Conservation (phyloP, 2,888 invertebrate genomes). For the Cephus pygmeus region DNA sequence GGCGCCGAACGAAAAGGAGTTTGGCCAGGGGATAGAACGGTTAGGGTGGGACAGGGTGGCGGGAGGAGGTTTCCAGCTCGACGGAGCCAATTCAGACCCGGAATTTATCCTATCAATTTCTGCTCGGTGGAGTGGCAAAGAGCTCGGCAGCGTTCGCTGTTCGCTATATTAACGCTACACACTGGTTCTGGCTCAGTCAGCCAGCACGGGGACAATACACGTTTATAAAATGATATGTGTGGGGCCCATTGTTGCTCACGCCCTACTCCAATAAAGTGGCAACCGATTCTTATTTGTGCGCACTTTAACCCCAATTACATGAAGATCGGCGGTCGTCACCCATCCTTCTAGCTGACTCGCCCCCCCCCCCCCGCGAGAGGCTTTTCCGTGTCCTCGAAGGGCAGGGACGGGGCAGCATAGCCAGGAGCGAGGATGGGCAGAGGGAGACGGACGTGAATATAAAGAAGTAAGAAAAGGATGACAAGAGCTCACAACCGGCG, state of each 20-base stretch:
- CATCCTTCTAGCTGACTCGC: background rate
- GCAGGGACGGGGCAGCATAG: background rate
- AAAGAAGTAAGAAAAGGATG: background rate
- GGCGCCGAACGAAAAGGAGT: slow-evolving; percentile 21
- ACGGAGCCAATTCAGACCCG: slow-evolving; percentile 72
- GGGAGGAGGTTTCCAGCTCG: slow-evolving; percentile 68
- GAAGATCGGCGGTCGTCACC: slow-evolving; percentile 13
- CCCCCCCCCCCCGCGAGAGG: background rate
- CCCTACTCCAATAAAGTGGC: slow-evolving; percentile 48
- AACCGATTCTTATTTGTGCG: slow-evolving; percentile 47
- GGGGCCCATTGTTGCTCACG: slow-evolving; percentile 49
- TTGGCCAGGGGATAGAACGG: slow-evolving; percentile 27
- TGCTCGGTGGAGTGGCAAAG: slow-evolving; percentile 73
- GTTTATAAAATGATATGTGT: slow-evolving; percentile 49
- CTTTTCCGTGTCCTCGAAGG: background rate
- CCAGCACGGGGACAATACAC: slow-evolving; percentile 48
- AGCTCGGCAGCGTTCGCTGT: slow-evolving; percentile 67
- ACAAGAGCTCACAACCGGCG: background rate
- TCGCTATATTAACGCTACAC: slow-evolving; percentile 65
- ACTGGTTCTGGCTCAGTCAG: slow-evolving; percentile 52
- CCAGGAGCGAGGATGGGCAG: background rate
- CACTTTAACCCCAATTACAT: slow-evolving; percentile 47
- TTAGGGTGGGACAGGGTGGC: slow-evolving; percentile 22
- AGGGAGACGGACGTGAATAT: background rate
- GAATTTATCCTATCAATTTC: slow-evolving; percentile 76